Evolutionary conservation across 2,888 invertebrate genomes (phyloP), one percentile per base, ranked within the genome.

Genomic region (Tinea pellionella): DNA sequence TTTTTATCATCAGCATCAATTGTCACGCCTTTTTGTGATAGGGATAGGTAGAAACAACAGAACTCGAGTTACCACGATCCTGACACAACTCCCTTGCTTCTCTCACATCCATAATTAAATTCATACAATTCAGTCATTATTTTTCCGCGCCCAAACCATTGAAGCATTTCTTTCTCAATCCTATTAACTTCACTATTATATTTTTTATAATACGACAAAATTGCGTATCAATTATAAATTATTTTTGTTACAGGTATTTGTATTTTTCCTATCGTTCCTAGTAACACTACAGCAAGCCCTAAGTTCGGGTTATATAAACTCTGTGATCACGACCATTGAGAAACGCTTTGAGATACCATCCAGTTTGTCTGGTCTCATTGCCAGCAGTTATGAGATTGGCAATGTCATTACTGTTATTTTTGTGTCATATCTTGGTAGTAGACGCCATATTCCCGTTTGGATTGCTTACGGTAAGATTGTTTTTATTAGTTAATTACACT

Each of bases 311-410:
- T 96, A 96, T 78, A 95, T 96, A 68, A 96, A 96, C 87, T 96
- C 96, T 78, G 97, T 98, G 81, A 97, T 98, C 79, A 97, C 97
- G 66, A 98, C 97, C 61, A 97, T 98, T 71, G 97, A 98, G 88
- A 97, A 97, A 81, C 92, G 97, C 65, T 94, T 94, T 74, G 96
- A 97, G 82, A 96, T 97, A 73, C 96, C 96, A 63, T 96, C 96
- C 76, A 94, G 95, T 75, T 92, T 96, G 65, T 96, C 96, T 59
- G 97, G 97, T 61, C 90, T 97, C 68, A 95, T 97, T 66, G 96
- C 97, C 61, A 96, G 96, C 70, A 96, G 96, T 69, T 97, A 97
- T 79, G 97, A 97, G 89, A 95, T 96, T 72, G 97, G 97, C 71
- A 97, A 97, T 83, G 95, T 97, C 68, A 94, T 96, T 74, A 96